A percentile compares a stretch with the other conserved stretches of the same genome.
Evolutionary conservation across 2,113 vertebrate species (phyloP).

Genomic region (Dasyurus viverrinus): DNA sequence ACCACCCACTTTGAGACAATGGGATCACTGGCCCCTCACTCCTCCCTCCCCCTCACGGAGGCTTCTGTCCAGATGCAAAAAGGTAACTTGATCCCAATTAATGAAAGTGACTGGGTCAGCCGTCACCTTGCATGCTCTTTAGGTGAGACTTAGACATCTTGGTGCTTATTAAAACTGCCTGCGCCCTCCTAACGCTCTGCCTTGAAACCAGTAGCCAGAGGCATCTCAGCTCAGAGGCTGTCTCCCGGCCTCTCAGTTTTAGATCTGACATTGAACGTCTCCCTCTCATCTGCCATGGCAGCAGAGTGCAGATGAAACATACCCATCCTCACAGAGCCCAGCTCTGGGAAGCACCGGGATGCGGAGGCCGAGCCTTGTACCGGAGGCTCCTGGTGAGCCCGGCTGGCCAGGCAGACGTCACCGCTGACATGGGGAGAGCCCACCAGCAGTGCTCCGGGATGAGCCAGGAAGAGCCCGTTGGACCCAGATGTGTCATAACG

Average conservation of each 20-base stretch:
- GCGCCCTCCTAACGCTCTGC: slow-evolving; percentile 76
- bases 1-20: not conserved
- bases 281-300: slow-evolving; percentile 69
- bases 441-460: not conserved
- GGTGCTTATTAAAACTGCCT: slow-evolving; percentile 84
- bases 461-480: not conserved
- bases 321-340: slow-evolving; percentile 65
- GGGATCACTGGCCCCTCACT: not conserved
- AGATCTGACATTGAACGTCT: slow-evolving; percentile 74
- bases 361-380: not conserved
- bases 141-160: slow-evolving; percentile 82
- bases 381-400: not conserved
- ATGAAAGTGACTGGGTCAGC: slow-evolving; percentile 93
- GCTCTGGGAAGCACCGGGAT: slow-evolving; percentile 29
- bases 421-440: not conserved
- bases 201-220: slow-evolving; percentile 81
- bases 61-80: slow-evolving; percentile 87
- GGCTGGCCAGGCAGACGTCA: not conserved
- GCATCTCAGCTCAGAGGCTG: slow-evolving; percentile 80
- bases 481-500: not conserved
- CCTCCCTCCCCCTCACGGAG: not conserved
- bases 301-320: slow-evolving; percentile 70
- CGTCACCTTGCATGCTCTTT: slow-evolving; percentile 93
- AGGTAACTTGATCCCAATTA: slow-evolving; percentile 97
- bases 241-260: slow-evolving; percentile 81